Evolutionary conservation across 1,140 invertebrate genomes (phyloP).

Genomic region (Monochamus saltuarius): DNA sequence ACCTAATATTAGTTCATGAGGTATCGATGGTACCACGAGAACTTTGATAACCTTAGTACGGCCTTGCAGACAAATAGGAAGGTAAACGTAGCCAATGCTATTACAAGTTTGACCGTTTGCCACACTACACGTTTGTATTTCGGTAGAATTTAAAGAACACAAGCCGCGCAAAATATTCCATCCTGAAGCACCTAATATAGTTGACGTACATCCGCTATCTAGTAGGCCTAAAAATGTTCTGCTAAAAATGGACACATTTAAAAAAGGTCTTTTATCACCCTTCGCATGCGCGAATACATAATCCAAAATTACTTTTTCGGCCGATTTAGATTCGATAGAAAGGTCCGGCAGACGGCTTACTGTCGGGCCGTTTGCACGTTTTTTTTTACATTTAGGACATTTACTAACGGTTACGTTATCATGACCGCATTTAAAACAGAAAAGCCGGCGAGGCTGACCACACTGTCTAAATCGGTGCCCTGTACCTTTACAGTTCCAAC

Average conservation of each 20-base stretch:
- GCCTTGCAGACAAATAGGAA: background rate
- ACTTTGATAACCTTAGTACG: background rate
- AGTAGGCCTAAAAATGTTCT: background rate
- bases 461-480: no score
- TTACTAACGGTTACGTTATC: background rate
- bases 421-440: no score
- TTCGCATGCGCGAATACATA: background rate
- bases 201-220: background rate
- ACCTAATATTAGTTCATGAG: conserved; percentile 3
- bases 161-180: background rate
- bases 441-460: no score
- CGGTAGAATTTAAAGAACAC: background rate
- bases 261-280: conserved; percentile 1
- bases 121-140: background rate
- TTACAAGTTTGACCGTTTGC: background rate
- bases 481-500: no score
- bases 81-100: background rate
- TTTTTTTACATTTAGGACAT: conserved; percentile 3
- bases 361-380: no score
- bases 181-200: background rate
- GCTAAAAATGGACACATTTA: background rate
- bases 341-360: no score
- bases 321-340: no score
- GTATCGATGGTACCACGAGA: background rate
- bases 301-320: background rate